Conservation (phyloP, 2,113 vertebrate species). For the Aramus guarauna region DNA sequence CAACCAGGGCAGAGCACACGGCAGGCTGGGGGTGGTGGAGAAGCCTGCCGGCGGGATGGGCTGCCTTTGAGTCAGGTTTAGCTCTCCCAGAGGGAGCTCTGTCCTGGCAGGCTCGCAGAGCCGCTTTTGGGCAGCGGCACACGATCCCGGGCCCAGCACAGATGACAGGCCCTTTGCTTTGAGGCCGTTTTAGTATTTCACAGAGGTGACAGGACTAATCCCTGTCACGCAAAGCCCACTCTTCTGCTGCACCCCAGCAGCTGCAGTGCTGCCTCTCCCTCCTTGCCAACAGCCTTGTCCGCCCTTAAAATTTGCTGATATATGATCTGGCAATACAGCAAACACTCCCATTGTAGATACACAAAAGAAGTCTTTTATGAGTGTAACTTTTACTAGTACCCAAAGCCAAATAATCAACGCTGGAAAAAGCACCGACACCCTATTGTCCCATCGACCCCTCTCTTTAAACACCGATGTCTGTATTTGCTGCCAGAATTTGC, state of each 20-base stretch:
- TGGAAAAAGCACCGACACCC: neutral
- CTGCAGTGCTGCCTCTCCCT: neutral
- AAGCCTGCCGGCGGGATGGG: neutral
- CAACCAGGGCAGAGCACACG: accelerated
- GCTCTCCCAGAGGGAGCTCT: accelerated
- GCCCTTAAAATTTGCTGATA: neutral
- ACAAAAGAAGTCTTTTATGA: neutral
- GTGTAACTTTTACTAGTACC: neutral
- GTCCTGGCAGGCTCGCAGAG: neutral
- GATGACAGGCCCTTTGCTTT: neutral
- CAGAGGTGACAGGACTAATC: neutral
- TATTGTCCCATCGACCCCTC: neutral
- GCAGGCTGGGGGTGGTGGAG: accelerated
- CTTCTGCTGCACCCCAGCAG: neutral
- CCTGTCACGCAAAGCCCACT: neutral
- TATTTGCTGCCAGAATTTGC: neutral
- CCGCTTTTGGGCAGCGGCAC: accelerated
- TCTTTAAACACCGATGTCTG: accelerated
- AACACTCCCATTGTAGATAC: neutral
- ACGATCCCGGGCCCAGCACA: neutral
- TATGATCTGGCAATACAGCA: neutral
- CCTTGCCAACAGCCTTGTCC: neutral
- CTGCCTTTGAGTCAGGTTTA: neutral
- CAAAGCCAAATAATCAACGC: neutral
- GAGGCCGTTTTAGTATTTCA: neutral